Evolutionary conservation across 2,113 vertebrate species (phyloP).

Genomic region (Urocolius indicus): DNA sequence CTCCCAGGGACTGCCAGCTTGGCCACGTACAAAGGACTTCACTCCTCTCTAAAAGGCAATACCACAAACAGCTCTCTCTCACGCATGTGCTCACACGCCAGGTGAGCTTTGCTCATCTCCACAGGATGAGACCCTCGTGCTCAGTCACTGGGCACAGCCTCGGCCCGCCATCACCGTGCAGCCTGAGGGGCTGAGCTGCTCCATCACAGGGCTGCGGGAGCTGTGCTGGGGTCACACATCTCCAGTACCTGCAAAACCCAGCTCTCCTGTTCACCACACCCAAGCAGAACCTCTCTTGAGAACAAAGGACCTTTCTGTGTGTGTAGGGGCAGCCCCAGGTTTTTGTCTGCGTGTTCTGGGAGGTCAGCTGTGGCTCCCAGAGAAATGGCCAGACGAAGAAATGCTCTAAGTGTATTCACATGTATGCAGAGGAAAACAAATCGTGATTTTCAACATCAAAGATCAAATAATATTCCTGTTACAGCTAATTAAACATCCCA

Average conservation of each 20-base stretch:
- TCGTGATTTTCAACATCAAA: slow-evolving; percentile 62
- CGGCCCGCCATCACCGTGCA: fast-evolving
- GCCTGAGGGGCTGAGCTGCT: not conserved
- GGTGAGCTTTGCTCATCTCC: not conserved
- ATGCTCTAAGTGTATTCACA: not conserved
- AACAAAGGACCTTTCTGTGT: slow-evolving; percentile 34
- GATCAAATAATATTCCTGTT: slow-evolving; percentile 68
- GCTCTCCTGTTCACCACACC: not conserved
- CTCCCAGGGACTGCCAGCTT: not conserved
- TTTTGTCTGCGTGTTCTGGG: not conserved
- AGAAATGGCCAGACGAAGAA: not conserved
- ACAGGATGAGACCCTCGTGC: fast-evolving
- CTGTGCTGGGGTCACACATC: fast-evolving
- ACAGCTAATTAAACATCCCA: slow-evolving; percentile 70
- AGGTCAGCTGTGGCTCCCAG: not conserved
- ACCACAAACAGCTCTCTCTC: not conserved
- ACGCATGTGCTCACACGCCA: fast-evolving
- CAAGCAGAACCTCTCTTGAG: not conserved
- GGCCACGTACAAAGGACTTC: not conserved
- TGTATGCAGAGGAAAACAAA: slow-evolving; percentile 47
- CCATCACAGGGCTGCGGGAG: fast-evolving
- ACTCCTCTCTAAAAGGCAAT: not conserved
- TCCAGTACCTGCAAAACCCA: not conserved
- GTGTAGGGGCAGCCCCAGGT: slow-evolving; percentile 4
- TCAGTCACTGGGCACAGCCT: not conserved